Conservation (phyloP, 2,797 vertebrate species). For the Scarus forsteni region DNA sequence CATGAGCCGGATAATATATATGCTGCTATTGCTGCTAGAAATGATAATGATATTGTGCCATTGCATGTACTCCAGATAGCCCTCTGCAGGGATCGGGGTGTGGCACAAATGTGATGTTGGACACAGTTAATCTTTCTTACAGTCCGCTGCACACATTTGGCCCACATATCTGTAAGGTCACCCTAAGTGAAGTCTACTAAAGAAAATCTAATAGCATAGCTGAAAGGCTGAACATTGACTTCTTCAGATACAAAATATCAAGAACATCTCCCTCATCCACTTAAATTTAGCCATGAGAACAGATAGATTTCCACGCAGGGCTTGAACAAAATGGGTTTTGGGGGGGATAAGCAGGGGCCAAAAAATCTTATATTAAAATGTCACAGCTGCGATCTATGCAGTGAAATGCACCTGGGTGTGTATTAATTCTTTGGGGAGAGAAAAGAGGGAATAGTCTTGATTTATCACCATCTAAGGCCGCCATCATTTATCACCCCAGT, state of each 20-base stretch:
- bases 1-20: too few species aligned
- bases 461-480: constrained; percentile 43
- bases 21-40: too few species aligned
- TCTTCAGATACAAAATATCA: constrained; percentile 29
- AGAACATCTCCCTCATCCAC: constrained; percentile 24
- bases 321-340: constrained; percentile 3
- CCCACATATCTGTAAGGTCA: constrained; percentile 1
- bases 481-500: constrained; percentile 67
- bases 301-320: constrained; percentile 1
- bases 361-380: constrained; percentile 36
- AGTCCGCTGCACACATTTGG: background rate
- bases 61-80: too few species aligned
- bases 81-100: too few species aligned
- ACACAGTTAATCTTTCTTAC: too few species aligned
- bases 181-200: background rate
- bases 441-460: constrained; percentile 36
- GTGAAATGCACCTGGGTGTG: constrained; percentile 35
- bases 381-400: constrained; percentile 24
- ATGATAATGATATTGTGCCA: too few species aligned
- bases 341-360: background rate
- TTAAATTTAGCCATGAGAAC: background rate
- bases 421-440: constrained; percentile 42
- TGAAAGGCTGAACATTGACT: background rate
- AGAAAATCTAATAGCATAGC: constrained; percentile 6
- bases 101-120: too few species aligned